Percentiles rank a stretch among this genome's conserved stretches.
Evolutionary conservation across 2,888 invertebrate species (phyloP).

Genomic region (Eulithis prunata): DNA sequence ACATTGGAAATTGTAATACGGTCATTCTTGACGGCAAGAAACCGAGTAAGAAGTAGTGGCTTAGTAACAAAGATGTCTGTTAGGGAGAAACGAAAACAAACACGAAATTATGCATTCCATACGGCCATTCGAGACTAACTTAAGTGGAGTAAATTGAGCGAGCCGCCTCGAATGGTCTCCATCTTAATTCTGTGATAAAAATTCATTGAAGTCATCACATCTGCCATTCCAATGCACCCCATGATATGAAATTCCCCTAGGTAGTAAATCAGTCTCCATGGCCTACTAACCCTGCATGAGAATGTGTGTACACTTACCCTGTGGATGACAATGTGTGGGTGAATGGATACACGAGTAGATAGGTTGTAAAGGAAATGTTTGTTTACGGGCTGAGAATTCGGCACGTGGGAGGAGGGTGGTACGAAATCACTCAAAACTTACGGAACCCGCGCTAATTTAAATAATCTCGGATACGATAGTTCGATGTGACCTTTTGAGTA

Average conservation of each 20-base stretch:
- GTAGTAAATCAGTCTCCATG: slow-evolving; percentile 34
- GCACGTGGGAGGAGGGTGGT: slow-evolving; percentile 1
- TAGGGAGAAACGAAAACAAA: neutral
- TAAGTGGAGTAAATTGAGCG: no score
- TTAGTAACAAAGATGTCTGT: no score
- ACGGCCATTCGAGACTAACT: no score
- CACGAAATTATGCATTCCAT: neutral
- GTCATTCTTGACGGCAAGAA: no score
- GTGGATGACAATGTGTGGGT: slow-evolving; percentile 24
- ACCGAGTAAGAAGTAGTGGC: no score
- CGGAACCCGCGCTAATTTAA: neutral
- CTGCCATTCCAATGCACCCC: slow-evolving; percentile 37
- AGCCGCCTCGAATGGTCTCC: slow-evolving; percentile 7
- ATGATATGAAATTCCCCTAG: slow-evolving; percentile 40
- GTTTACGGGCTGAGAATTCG: slow-evolving; percentile 18
- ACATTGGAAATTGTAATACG: no score
- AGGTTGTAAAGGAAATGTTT: slow-evolving; percentile 11
- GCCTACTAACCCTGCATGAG: slow-evolving; percentile 31
- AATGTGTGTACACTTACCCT: slow-evolving; percentile 7
- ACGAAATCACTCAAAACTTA: slow-evolving; percentile 2
- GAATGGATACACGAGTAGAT: slow-evolving; percentile 9
- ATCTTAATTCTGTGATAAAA: slow-evolving; percentile 33
- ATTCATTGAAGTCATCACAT: slow-evolving; percentile 33
- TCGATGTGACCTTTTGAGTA: neutral
- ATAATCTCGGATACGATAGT: neutral